Base-by-base conservation (phyloP, 2,113 vertebrate species). In the Pseudopodoces humilis region DNA sequence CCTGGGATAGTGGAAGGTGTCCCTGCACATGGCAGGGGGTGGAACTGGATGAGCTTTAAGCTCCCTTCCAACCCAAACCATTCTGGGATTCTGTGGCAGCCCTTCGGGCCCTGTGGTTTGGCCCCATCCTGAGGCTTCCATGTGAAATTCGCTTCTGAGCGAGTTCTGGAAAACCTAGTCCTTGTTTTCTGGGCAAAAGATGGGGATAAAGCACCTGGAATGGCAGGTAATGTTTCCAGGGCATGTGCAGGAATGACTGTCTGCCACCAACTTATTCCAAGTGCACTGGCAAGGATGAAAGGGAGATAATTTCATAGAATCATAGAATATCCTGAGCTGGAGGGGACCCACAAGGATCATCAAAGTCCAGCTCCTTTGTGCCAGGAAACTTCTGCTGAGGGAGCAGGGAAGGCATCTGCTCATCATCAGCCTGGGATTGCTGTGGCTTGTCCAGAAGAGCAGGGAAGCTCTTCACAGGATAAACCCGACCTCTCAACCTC, bases 21-120 rank as follows among this genome's bases (percentile, higher is more conserved):
- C 53, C n/a, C 15, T 68, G 46, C 19, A 16, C 39, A 6, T 41
- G 62, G 30, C 8, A 60, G 7, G 10, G 25, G 3, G 3, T 59
- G n/a, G 47, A 22, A 47, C 2, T 4, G 2, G 4, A 23, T 11
- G 17, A 5, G 0, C 10, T 43, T 41, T 13, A 47, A 9, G 30
- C 2, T 76, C 25, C 15, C 10, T 21, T 55, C 24, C 30, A 69
- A 2, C n/a, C 41, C 56, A 60, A 33, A 55, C 55, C 6, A 10
- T 47, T 69, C 41, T 49, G 70, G 63, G 47, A 23, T 68, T 31
- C 47, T 55, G 35, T 35, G 14, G 9, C 33, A 78, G 31, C n/a
- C 7, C 39, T 74, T 83, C 59, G 60, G 21, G 20, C 47, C 39
- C 31, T 53, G 19, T 1, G 5, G 16, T 52, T 58, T 68, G 63